Percentiles rank a stretch among this genome's conserved stretches.
phyloP scores from a whole-genome alignment of 1,140 invertebrate genomes.

The Probaryconus sp. region DNA sequence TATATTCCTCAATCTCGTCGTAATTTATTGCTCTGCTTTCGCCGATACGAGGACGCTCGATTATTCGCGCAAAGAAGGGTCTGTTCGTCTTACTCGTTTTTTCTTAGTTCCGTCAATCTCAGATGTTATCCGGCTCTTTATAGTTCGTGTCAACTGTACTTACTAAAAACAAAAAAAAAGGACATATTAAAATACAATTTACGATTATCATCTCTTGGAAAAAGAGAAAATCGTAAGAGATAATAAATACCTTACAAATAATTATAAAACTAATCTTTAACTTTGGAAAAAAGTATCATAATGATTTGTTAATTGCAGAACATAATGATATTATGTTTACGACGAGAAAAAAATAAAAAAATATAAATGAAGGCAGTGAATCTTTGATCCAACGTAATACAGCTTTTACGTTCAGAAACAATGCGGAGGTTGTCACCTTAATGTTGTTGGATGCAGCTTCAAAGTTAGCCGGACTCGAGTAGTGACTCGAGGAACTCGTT shows the following conservation, averaged over 20 bases:
- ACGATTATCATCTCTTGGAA: slow-evolving; percentile 16
- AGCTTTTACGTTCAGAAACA: slow-evolving; percentile 21
- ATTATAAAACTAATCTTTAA: no score
- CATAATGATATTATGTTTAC: background rate
- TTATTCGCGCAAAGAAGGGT: slow-evolving; percentile 31
- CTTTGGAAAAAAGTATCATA: no score
- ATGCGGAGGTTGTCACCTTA: slow-evolving; percentile 33
- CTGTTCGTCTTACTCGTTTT: slow-evolving; percentile 40
- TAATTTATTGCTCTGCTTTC: slow-evolving; percentile 47
- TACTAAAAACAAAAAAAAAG: slow-evolving; percentile 24
- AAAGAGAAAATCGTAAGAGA: background rate
- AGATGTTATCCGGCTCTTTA: slow-evolving; percentile 38
- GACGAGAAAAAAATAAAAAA: no score
- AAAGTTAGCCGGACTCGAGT: slow-evolving; percentile 39
- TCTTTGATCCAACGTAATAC: slow-evolving; percentile 31
- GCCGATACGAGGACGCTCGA: slow-evolving; percentile 29
- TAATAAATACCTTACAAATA: background rate
- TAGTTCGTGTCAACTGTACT: slow-evolving; percentile 24
- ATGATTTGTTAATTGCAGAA: background rate
- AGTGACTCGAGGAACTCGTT: slow-evolving; percentile 45
- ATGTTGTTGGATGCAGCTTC: slow-evolving; percentile 35
- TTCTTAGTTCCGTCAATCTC: slow-evolving; percentile 32
- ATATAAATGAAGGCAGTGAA: slow-evolving; percentile 21
- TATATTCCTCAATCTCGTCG: slow-evolving; percentile 46
- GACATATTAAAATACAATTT: background rate